Evolutionary conservation across 37 sponge, comb jelly and placozoan genomes (phyloP), one percentile per base, ranked within the genome.

Genomic region (Bolinopsis microptera): DNA sequence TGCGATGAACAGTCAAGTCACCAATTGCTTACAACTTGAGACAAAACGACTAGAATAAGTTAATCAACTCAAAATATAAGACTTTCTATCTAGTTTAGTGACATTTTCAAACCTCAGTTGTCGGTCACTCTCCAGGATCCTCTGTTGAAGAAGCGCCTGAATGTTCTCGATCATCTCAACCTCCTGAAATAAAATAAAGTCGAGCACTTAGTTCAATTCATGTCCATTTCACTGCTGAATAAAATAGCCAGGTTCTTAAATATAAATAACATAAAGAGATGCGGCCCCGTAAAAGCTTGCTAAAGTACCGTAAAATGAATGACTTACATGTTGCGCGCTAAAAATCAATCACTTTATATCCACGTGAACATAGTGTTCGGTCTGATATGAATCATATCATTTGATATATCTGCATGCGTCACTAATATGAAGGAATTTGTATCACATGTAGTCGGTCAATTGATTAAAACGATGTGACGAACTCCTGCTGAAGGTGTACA

Each of bases 121-220:
- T 35, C 82, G 24, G 30, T 80, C 82, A 33, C 82, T 80, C 82
- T 80, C 82, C 5, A 13, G 37, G 30, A 80, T 80, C 2, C 82
- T 24, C 22, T 80, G 82, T 22, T 80, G 82, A 3, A 80, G 82
- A 8, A 80, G 82, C 35, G 82, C 82, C 82, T 80, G 82, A 9
- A 80, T 30, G 82, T 80, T 80, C 82, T 80, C 82, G 24, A 80
- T 80, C 82, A 80, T 80, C 37, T 80, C 82, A 27, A 80, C 82
- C 38, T 80, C 82, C 82, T 80, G 82, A 24, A 35, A 35, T 13
- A 30, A 3, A 35, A 22, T 23, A n/a, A 25, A 72, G 75, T 72
- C 16, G n/a, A n/a, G n/a, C n/a, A n/a, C n/a, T n/a, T n/a, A 48
- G 61, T 48, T 48, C 61, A 48, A 48, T 18, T 48, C 61, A 48